Base-by-base conservation (phyloP, 1,140 invertebrate species). In the Atta texana region DNA sequence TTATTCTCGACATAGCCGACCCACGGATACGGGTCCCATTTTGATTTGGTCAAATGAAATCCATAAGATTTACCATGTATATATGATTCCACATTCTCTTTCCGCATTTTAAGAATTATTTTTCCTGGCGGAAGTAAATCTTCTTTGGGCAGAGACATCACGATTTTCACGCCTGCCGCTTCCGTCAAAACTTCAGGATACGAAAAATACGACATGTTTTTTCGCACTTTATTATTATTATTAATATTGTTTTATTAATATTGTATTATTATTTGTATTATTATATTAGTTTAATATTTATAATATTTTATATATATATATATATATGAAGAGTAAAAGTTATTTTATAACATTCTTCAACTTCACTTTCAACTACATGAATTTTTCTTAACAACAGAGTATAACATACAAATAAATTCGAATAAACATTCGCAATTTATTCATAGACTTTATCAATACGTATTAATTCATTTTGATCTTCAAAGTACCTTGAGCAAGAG, bases 1-100 rank as follows among this genome's bases (percentile, higher is more conserved):
- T 85, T 90, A n/a, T 77, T 88, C 24, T 95, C 93, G 14, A 94
- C 92, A 10, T 91, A 90, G 68, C 94, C 93, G 71, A 97, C 95
- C 97, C 97, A 97, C 49, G 97, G 97, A 95, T 97, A 97, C 6
- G 97, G 97, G 94, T 97, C 97, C 97, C 96, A 97, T 91, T 97
- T 96, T 28, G 96, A 96, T 81, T 96, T 95, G 1, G 96, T 96
- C 63, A 97, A 92, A 91, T 97, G 96, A 93, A 97, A 97, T 24
- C 97, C 97, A 51, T 95, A 96, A 34, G 95, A 92, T 85, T 92
- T 92, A 51, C 64, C 86, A 24, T 89, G 89, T 6, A 89, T 85
- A 0, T 81, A 63, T 6, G 71, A 49, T n/a, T 44, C 31, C 51
- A 55, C 21, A 3, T 85, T 81, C 44, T n/a, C 24, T 12, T 69